phyloP scores from a whole-genome alignment of 2,888 invertebrate species.

The Rhorus exstirpatorius region DNA sequence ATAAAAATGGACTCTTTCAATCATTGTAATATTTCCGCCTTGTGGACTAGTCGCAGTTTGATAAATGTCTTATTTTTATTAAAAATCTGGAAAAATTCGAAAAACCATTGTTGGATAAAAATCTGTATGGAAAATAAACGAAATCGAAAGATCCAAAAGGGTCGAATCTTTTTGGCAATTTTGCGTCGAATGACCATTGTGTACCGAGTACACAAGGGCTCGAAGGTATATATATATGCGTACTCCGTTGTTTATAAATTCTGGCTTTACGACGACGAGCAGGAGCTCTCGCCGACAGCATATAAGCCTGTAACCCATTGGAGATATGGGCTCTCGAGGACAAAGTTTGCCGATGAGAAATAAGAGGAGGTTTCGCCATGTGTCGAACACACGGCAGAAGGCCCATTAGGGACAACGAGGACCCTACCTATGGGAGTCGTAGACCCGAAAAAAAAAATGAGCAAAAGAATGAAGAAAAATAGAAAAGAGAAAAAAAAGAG shows the following conservation, averaged over 20 bases:
- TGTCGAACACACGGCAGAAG: slow-evolving; percentile 77
- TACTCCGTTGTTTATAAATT: slow-evolving; percentile 61
- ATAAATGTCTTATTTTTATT: no score
- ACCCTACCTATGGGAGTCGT: slow-evolving; percentile 19
- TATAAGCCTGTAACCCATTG: slow-evolving; percentile 8
- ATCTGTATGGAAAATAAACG: background rate
- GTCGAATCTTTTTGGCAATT: background rate
- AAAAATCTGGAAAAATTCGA: background rate
- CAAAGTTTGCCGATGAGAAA: slow-evolving; percentile 65
- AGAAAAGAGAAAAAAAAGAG: background rate
- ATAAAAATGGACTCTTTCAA: background rate
- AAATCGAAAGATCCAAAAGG: background rate
- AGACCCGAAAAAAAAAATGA: slow-evolving; percentile 21
- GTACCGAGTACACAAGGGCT: background rate
- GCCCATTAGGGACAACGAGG: background rate
- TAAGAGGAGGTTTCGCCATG: slow-evolving; percentile 73
- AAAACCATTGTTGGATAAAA: background rate
- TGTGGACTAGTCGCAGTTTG: no score
- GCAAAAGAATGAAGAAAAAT: slow-evolving; percentile 12
- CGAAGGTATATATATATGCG: background rate
- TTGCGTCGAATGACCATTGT: background rate
- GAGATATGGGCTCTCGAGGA: slow-evolving; percentile 34
- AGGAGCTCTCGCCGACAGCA: slow-evolving; percentile 37
- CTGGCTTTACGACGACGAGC: slow-evolving; percentile 65
- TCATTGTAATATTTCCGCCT: background rate